A percentile compares a stretch with the other conserved stretches of the same genome.
phyloP scores from a whole-genome alignment of 1,140 invertebrate genomes.

The Atta texana region DNA sequence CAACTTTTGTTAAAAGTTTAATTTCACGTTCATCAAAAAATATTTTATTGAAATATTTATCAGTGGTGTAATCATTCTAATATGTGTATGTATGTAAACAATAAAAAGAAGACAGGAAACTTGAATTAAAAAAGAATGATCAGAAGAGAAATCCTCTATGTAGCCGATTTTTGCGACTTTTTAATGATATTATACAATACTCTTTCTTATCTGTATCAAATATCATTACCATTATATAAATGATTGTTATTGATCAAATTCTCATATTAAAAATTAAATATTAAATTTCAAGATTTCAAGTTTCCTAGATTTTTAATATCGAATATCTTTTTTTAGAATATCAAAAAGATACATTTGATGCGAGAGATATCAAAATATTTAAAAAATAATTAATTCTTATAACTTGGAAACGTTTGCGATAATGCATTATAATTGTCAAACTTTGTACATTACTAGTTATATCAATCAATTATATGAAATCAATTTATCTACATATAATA shows the following conservation, averaged over 20 bases:
- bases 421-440: too few species aligned
- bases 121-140: constrained; percentile 25
- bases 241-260: background rate
- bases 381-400: background rate
- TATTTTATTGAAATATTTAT: background rate
- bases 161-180: background rate
- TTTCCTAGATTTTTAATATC: too few species aligned
- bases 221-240: constrained; percentile 29
- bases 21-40: background rate
- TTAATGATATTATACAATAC: constrained; percentile 62
- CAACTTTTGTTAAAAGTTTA: background rate
- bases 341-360: background rate
- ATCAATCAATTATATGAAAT: too few species aligned
- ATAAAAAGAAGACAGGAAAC: background rate
- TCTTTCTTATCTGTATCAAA: constrained; percentile 53
- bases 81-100: too few species aligned
- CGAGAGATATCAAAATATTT: background rate
- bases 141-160: constrained; percentile 17
- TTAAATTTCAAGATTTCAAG: too few species aligned
- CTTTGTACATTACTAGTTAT: too few species aligned
- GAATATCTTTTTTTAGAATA: background rate
- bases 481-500: too few species aligned
- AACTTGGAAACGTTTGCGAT: too few species aligned
- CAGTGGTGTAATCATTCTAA: background rate
- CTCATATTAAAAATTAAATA: too few species aligned